A percentile compares a stretch with the other conserved stretches of the same genome.
Evolutionary conservation across 2,113 vertebrate species (phyloP).

Genomic region (Phalacrocorax aristotelis): DNA sequence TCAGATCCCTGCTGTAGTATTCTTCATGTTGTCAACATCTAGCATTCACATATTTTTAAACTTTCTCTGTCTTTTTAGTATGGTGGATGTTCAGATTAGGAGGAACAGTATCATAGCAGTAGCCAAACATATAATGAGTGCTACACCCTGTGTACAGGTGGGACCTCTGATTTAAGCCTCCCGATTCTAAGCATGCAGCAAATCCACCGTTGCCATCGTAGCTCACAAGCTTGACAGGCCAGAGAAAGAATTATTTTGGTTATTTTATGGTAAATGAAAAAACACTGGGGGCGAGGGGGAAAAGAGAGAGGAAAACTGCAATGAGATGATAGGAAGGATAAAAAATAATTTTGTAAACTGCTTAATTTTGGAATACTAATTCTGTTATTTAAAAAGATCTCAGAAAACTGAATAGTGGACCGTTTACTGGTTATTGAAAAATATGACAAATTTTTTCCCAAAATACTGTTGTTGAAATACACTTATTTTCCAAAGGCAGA

Average conservation of each 20-base stretch:
- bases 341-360: not conserved
- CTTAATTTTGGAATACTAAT: not conserved
- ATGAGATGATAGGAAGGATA: not conserved
- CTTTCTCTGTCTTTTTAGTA: not conserved
- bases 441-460: not conserved
- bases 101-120: not conserved
- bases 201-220: not conserved
- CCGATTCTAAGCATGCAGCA: not conserved
- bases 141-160: not conserved
- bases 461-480: constrained; percentile 2
- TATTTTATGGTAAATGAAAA: not conserved
- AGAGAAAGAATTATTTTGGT: not conserved
- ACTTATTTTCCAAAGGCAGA: constrained; percentile 46
- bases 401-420: not conserved
- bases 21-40: accelerated
- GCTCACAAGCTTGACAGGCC: not conserved
- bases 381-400: not conserved
- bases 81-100: not conserved
- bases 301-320: not conserved
- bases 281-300: not conserved
- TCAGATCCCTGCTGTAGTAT: not conserved
- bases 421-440: not conserved
- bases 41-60: not conserved
- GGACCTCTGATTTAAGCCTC: not conserved
- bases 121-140: not conserved